These are phyloP conservation scores for Heterotilapia buettikoferi DNA, from an alignment of 2,113 vertebrate genomes.

Conservation along the genomic window DNA sequence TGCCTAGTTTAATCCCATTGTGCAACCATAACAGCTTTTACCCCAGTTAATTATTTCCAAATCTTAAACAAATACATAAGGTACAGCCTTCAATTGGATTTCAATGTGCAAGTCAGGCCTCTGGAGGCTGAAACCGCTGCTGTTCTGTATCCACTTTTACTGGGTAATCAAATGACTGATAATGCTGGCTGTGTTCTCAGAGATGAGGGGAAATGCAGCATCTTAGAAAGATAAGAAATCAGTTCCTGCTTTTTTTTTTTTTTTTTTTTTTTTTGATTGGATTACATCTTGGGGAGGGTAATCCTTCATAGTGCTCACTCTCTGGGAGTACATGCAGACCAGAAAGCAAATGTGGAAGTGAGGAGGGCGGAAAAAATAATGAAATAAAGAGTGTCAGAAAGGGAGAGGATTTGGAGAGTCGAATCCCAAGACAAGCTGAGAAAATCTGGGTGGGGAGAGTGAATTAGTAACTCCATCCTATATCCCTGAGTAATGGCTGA, in stretches of 20 bases:
- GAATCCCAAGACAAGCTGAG: constrained; percentile 38
- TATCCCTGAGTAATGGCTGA: constrained; percentile 1
- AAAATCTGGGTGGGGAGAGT: constrained; percentile 22
- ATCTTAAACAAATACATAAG: constrained; percentile 77
- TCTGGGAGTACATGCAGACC: constrained; percentile 47
- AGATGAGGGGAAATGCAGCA: constrained; percentile 70
- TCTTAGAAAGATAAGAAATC: constrained; percentile 78
- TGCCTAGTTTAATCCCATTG: constrained; percentile 63
- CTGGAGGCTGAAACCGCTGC: constrained; percentile 61
- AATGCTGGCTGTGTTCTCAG: constrained; percentile 69
- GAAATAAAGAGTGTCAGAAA: background rate
- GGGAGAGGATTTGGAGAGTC: constrained; percentile 43
- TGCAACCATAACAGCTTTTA: constrained; percentile 70
- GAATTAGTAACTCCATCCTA: constrained; percentile 35
- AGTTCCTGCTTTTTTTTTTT: constrained; percentile 71
- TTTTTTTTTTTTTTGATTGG: constrained; percentile 69
- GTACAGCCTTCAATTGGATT: constrained; percentile 75
- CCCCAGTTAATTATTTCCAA: constrained; percentile 75
- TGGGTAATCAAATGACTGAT: constrained; percentile 79
- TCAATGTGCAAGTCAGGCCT: constrained; percentile 70
- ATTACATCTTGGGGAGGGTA: constrained; percentile 70
- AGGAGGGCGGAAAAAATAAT: background rate
- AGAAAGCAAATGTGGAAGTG: constrained; percentile 57
- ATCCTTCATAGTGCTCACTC: constrained; percentile 65
- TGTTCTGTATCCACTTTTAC: constrained; percentile 72